phyloP scores from a whole-genome alignment of 2,797 vertebrate species.

The Sebastiscus tertius region DNA sequence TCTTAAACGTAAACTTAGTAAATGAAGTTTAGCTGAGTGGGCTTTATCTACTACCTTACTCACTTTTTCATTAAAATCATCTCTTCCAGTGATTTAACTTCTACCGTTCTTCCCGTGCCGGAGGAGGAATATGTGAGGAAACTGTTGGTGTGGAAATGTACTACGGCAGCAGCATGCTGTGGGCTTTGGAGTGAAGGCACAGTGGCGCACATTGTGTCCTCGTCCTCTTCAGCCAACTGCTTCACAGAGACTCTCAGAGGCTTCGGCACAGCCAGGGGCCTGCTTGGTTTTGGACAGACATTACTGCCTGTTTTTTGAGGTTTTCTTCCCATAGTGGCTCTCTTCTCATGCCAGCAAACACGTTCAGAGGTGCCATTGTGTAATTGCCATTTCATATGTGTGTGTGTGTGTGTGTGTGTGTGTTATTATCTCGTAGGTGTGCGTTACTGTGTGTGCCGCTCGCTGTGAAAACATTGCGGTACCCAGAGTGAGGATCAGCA shows the following conservation, averaged over 20 bases:
- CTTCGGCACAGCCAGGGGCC: slow-evolving; percentile 46
- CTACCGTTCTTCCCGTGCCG: background rate
- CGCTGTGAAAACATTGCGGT: slow-evolving; percentile 6
- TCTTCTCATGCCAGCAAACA: slow-evolving; percentile 55
- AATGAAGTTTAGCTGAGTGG: background rate
- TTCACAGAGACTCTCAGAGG: slow-evolving; percentile 60
- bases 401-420: slow-evolving; percentile 3
- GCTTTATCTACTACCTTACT: background rate
- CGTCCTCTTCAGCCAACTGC: slow-evolving; percentile 51
- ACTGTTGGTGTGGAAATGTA: slow-evolving; percentile 55
- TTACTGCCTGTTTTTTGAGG: slow-evolving; percentile 33
- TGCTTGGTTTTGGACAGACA: slow-evolving; percentile 53
- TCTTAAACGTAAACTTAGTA: background rate
- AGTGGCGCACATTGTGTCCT: slow-evolving; percentile 64
- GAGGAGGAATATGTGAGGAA: slow-evolving; percentile 26
- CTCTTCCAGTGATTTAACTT: slow-evolving; percentile 12
- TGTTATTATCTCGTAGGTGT: slow-evolving; percentile 29
- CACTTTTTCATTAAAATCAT: background rate
- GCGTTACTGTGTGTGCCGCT: background rate
- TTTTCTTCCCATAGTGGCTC: slow-evolving; percentile 29
- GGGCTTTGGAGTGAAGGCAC: slow-evolving; percentile 54
- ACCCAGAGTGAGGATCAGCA: slow-evolving; percentile 43
- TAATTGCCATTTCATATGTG: slow-evolving; percentile 18
- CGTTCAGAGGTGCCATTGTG: slow-evolving; percentile 37
- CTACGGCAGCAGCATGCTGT: slow-evolving; percentile 31